phyloP scores from a whole-genome alignment of 2,113 vertebrate species.

The Myotis yumanensis region DNA sequence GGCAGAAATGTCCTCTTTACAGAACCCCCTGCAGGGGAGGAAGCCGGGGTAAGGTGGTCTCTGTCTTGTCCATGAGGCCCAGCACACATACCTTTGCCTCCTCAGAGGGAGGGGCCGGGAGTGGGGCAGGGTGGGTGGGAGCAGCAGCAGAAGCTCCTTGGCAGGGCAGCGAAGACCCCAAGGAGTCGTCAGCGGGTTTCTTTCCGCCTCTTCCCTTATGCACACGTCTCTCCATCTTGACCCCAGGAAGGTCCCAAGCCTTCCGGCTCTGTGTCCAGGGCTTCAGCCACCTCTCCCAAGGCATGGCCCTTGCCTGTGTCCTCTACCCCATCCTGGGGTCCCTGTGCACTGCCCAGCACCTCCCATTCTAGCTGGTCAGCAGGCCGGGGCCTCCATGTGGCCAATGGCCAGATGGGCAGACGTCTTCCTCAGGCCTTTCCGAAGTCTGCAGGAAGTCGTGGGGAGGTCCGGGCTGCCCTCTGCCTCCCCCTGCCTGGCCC shows the following conservation, averaged over 20 bases:
- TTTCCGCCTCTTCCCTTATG: neutral
- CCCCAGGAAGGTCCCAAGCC: neutral
- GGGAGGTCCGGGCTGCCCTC: conserved; percentile 32
- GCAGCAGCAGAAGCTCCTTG: neutral
- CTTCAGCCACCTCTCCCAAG: neutral
- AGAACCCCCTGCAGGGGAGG: neutral
- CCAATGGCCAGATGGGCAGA: neutral
- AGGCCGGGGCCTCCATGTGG: neutral
- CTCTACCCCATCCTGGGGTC: neutral
- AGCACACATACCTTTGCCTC: neutral
- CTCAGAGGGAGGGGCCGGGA: neutral
- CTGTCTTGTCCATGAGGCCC: neutral
- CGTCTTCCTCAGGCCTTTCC: neutral
- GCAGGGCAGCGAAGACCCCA: neutral
- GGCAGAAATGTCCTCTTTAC: neutral
- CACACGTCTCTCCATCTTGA: neutral
- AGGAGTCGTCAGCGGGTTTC: neutral
- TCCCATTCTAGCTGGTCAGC: neutral
- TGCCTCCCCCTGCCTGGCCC: neutral
- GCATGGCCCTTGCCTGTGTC: neutral
- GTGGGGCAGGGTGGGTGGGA: accelerated
- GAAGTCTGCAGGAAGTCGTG: conserved; percentile 55
- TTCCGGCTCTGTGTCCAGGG: neutral
- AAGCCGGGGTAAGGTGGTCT: neutral
- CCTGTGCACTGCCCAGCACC: neutral